These are phyloP conservation scores for Rhyzopertha dominica DNA, from an alignment of 1,140 invertebrate genomes.

Conservation along the genomic window DNA sequence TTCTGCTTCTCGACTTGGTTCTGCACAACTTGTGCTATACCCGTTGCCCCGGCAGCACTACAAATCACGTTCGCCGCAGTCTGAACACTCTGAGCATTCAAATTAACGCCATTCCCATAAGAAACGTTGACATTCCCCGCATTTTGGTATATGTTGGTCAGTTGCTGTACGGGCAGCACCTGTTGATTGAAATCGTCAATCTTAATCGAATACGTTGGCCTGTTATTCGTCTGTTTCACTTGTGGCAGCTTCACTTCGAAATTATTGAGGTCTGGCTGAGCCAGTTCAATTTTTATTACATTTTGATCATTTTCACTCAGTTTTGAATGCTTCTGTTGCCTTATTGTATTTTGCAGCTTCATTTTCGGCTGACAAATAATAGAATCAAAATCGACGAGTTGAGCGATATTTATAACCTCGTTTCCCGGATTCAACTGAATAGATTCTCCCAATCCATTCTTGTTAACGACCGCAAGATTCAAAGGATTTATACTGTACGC, in stretches of 20 bases:
- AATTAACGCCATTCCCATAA: no score
- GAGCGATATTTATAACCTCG: conserved; percentile 37
- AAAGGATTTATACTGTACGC: conserved; percentile 15
- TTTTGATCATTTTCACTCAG: conserved; percentile 18
- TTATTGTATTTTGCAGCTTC: conserved; percentile 16
- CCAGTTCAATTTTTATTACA: conserved; percentile 34
- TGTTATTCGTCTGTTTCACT: conserved; percentile 2
- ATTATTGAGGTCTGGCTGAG: no score
- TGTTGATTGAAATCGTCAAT: neutral
- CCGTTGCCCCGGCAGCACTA: no score
- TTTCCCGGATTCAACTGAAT: conserved; percentile 37
- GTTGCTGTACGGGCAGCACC: neutral
- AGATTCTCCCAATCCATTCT: conserved; percentile 30
- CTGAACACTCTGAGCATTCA: no score
- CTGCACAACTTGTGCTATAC: no score
- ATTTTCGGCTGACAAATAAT: conserved; percentile 24
- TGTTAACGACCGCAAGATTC: conserved; percentile 16
- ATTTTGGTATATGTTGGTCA: no score
- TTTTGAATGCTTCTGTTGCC: conserved; percentile 10
- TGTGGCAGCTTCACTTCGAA: no score
- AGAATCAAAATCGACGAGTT: conserved; percentile 31
- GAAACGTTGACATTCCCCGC: no score
- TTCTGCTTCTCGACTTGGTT: no score
- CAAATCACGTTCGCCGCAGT: no score
- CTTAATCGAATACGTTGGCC: neutral